Base-by-base conservation (phyloP, 2,888 invertebrate species). In the Drosophila setosimentum region DNA sequence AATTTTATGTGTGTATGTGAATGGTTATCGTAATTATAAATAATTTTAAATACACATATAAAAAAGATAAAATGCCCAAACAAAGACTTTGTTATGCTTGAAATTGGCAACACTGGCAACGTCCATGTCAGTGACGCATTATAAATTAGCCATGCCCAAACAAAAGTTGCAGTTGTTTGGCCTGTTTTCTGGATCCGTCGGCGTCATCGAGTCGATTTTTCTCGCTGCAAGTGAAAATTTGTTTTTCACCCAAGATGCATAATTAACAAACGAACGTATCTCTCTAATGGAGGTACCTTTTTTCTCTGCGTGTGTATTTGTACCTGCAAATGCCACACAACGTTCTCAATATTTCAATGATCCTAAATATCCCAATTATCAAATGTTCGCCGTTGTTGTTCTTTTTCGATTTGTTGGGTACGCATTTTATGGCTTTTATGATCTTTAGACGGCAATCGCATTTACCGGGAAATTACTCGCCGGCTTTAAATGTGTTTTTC, bases 141-240 rank as follows among this genome's bases (percentile, higher is more conserved):
- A 78, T 71, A 75, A 78, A 75, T 78, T 72, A 72, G 62, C 64
- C 75, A 75, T 78, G 78, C 58, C 66, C 63, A 66, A 75, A 68
- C 66, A 55, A 73, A 63, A 60, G 59, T 75, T 63, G 80, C 73
- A 84, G 84, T 87, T 74, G 87, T 80, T 85, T 84, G 80, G 85
- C 84, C 87, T 84, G 87, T 84, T 87, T 73, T 45, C 40, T 62
- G 30, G 50, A 55, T 55, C 67, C 55, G 55, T 37, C 54, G 33
- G 8, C 49, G 21, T 27, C 49, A 18, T 29, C 16, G 8, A 40
- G 40, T 71, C 79, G 62, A 78, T 71, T 78, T 78, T 79, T 64
- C 45, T 24, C 73, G 76, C 76, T 60, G 72, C 72, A 75, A 72
- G 65, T 76, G 76, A 63, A 79, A 78, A 78, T 49, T 49, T 37